These are phyloP conservation scores for Campylomormyrus tamandua DNA, from an alignment of 2,113 vertebrate genomes.

Conservation along the genomic window DNA sequence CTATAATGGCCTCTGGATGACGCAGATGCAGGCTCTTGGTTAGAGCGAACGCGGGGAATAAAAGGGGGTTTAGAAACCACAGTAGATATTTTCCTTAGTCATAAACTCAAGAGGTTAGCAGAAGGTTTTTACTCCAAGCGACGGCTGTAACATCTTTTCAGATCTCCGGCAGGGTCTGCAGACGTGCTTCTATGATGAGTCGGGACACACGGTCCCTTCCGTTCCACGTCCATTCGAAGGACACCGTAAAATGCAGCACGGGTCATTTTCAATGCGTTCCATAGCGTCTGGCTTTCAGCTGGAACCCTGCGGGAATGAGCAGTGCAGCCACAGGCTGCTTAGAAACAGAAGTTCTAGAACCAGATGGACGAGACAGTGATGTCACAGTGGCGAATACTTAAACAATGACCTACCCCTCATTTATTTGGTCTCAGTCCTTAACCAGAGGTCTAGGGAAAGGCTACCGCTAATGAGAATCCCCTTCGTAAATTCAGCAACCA, in stretches of 20 bases:
- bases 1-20: slow-evolving; percentile 58
- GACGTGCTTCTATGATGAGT: neutral
- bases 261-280: neutral
- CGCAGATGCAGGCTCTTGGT: neutral
- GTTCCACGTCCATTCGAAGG: neutral
- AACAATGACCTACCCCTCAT: neutral
- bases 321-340: neutral
- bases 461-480: neutral
- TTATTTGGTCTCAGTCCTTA: neutral
- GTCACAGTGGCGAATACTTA: neutral
- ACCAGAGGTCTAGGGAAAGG: neutral
- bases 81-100: neutral
- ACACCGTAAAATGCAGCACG: neutral
- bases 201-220: neutral
- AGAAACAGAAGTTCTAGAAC: neutral
- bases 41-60: neutral
- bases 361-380: neutral
- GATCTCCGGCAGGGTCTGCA: neutral
- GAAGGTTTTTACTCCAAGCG: neutral
- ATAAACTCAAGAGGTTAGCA: slow-evolving; percentile 4
- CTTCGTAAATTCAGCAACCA: neutral
- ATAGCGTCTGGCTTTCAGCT: neutral
- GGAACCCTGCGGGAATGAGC: neutral
- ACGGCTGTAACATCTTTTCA: neutral
- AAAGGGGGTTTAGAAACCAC: slow-evolving; percentile 1